phyloP scores from a whole-genome alignment of 1,140 invertebrate genomes.

The Aphis craccivora region DNA sequence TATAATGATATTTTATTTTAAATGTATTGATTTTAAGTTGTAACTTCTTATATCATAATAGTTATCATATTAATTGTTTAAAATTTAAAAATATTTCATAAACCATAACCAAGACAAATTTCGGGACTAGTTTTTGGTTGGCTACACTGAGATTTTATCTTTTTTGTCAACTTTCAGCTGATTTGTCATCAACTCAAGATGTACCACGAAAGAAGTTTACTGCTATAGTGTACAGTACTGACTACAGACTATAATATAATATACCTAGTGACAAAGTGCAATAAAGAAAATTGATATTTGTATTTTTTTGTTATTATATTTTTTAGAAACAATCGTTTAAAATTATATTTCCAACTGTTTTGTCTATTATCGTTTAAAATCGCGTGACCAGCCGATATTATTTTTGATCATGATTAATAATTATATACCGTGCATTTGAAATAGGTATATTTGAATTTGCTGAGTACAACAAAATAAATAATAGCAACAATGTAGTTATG shows the following conservation, averaged over 20 bases:
- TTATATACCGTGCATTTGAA: neutral
- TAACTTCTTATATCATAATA: too few relatives aligned
- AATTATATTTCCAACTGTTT: neutral
- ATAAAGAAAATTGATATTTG: slow-evolving; percentile 41
- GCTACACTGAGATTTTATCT: slow-evolving; percentile 49
- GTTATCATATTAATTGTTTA: neutral
- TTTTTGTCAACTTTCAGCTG: slow-evolving; percentile 47
- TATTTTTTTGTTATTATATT: slow-evolving; percentile 39
- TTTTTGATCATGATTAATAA: slow-evolving; percentile 25
- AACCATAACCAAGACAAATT: neutral
- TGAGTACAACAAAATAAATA: neutral
- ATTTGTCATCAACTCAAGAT: slow-evolving; percentile 54
- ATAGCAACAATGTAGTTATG: slow-evolving; percentile 26
- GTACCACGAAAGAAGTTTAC: slow-evolving; percentile 57
- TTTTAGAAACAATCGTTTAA: slow-evolving; percentile 35
- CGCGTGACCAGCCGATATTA: neutral
- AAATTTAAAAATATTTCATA: neutral
- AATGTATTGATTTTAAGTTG: neutral
- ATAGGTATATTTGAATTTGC: slow-evolving; percentile 28
- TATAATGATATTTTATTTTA: neutral
- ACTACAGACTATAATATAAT: slow-evolving; percentile 41
- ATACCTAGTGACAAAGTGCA: slow-evolving; percentile 55
- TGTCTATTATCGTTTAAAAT: neutral
- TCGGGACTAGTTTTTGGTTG: neutral
- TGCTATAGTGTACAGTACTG: slow-evolving; percentile 50